Base-by-base conservation (phyloP, 2,113 vertebrate genomes). In the Arenaria interpres region DNA sequence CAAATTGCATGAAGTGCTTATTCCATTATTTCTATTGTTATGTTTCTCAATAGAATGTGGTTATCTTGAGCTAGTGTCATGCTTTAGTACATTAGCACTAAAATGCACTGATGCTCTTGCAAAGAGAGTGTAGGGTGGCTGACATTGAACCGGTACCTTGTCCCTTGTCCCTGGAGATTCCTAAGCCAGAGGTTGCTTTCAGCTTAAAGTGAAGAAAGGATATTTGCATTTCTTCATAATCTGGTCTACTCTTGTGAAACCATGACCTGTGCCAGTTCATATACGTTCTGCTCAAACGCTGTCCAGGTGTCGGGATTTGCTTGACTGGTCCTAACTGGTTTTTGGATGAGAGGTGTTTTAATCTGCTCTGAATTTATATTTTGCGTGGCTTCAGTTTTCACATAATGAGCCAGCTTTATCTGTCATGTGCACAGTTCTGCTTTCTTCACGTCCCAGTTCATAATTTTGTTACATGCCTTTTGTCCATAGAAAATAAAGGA, bases 1-100 rank as follows among this genome's bases (percentile, higher is more conserved):
- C 90, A 97, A 97, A 97, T 96, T 88, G 95, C 96, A 96, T 63
- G 91, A 89, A 97, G 96, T 95, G 96, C 95, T 96, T 97, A 96
- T 97, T 93, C 96, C 94, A 96, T 98, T 97, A 94, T 96, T 97
- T 97, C 91, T 83, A 96, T 97, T 97, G 96, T 97, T 97, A 83
- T 97, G 96, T 97, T 97, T 97, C 96, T 97, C 96, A 94, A 86
- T 94, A 96, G 82, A 96, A 90, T 95, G 96, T 94, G 96, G 95
- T 96, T 96, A 96, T 97, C 94, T 97, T 97, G 94, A 96, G 92
- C 91, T 90, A 74, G 83, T 92, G 94, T 96, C 87, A 59, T 76
- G 89, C 96, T 95, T 95, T 94, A 92, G 77, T 95, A 88, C 84
- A 74, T 95, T 89, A 92, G 96, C 75, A 82, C 89, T 92, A 83